Percentiles rank a stretch among this genome's conserved stretches.
phyloP scores from a whole-genome alignment of 2,888 invertebrate genomes.

The Chymomyza procnemis region DNA sequence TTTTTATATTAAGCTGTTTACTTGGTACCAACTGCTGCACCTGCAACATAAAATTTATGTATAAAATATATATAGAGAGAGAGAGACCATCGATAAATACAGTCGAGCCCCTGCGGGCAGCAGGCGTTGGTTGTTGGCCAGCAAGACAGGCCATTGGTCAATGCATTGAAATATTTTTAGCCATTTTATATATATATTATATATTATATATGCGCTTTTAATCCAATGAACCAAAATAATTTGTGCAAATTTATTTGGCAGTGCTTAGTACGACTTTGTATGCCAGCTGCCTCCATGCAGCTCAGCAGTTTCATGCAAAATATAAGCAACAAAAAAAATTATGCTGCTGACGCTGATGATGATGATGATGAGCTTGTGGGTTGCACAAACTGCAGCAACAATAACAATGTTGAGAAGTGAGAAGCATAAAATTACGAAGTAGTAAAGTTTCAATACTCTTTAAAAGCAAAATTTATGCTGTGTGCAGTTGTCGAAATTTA shows the following conservation, averaged over 20 bases:
- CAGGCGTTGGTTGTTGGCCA: too few species aligned
- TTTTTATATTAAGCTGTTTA: constrained; percentile 61
- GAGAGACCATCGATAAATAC: constrained; percentile 26
- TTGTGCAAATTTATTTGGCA: constrained; percentile 71
- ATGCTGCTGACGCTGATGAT: neutral
- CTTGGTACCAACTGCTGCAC: constrained; percentile 51
- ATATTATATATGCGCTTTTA: constrained; percentile 56
- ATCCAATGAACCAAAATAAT: constrained; percentile 71
- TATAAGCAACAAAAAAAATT: neutral
- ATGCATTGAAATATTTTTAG: constrained; percentile 33
- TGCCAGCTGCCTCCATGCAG: neutral
- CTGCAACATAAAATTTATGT: constrained; percentile 63
- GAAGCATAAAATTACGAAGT: neutral
- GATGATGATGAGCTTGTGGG: neutral
- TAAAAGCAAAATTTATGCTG: neutral
- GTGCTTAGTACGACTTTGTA: constrained; percentile 47
- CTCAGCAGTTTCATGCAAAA: too few species aligned
- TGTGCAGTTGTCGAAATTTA: too few species aligned
- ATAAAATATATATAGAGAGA: constrained; percentile 52
- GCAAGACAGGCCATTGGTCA: constrained; percentile 14
- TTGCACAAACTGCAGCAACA: neutral
- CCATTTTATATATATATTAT: constrained; percentile 11
- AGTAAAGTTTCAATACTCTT: neutral
- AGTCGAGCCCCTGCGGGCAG: constrained; percentile 34
- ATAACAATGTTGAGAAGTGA: neutral